These are phyloP conservation scores for Torymus texanus DNA, from an alignment of 2,888 invertebrate genomes.

Conservation along the genomic window DNA sequence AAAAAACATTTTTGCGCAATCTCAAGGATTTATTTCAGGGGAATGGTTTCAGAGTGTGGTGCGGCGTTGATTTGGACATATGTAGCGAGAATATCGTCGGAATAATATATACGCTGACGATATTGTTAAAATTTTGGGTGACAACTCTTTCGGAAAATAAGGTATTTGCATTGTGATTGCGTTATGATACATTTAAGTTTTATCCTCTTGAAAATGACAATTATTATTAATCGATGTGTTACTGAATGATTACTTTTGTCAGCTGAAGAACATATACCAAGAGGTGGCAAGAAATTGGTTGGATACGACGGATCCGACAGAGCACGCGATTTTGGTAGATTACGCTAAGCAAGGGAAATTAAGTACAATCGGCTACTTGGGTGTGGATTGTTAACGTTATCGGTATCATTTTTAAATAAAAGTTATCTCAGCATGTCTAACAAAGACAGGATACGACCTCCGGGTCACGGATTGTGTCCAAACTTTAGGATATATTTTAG, in stretches of 20 bases:
- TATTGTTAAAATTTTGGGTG: conserved; percentile 3
- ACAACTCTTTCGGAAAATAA: background rate
- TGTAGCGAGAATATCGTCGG: conserved; percentile 24
- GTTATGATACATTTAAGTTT: background rate
- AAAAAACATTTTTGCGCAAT: background rate
- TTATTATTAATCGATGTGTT: background rate
- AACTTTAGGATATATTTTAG: no score
- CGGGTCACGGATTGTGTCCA: no score
- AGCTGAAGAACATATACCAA: conserved; percentile 7
- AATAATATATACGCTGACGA: background rate
- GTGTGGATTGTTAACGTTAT: background rate
- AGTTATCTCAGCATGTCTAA: no score
- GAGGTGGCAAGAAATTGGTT: background rate
- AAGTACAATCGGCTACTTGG: background rate
- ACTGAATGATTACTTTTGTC: background rate
- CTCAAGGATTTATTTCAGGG: no score
- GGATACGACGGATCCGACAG: background rate
- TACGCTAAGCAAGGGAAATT: conserved; percentile 6
- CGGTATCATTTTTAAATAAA: background rate
- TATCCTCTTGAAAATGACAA: background rate
- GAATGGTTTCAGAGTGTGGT: conserved; percentile 17
- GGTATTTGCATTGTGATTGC: conserved; percentile 6
- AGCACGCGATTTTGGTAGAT: background rate
- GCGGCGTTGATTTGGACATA: background rate
- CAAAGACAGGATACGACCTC: no score